Conservation (phyloP, 2,113 vertebrate species). For the Lepidiolamprologus cunningtoni region DNA sequence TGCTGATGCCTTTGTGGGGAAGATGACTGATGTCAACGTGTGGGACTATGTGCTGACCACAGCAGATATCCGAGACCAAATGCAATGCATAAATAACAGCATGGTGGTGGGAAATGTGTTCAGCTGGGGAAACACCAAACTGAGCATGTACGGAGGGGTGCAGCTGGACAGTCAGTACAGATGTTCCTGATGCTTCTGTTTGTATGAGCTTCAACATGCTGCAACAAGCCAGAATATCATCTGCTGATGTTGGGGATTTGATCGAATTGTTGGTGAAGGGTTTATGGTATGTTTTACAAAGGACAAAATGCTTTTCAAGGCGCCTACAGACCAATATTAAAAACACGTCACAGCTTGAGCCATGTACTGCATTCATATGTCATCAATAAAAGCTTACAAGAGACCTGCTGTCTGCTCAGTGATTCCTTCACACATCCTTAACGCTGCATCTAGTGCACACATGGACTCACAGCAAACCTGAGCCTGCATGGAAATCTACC, state of each 20-base stretch:
- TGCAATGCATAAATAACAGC: constrained; percentile 51
- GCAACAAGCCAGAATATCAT: not conserved
- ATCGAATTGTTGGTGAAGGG: not conserved
- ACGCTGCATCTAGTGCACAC: not conserved
- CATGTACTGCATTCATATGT: constrained; percentile 5
- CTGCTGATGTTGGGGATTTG: not conserved
- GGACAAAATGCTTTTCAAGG: not conserved
- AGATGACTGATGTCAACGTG: constrained; percentile 70
- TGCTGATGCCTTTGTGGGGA: constrained; percentile 63
- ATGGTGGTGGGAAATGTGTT: constrained; percentile 65
- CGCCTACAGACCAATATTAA: not conserved
- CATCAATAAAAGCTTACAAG: constrained; percentile 43
- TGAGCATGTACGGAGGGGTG: constrained; percentile 75
- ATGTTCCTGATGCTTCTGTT: constrained; percentile 55
- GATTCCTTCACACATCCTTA: not conserved
- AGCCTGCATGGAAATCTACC: not conserved
- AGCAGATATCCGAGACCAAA: constrained; percentile 63
- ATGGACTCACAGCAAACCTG: rapidly evolving
- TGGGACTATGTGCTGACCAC: constrained; percentile 74
- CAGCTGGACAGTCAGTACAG: constrained; percentile 69
- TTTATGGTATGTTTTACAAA: not conserved
- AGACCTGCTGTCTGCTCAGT: not conserved
- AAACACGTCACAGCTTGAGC: not conserved
- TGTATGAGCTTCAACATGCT: not conserved
- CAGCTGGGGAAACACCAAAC: constrained; percentile 72